Evolutionary conservation across 2,797 vertebrate genomes (phyloP).

Genomic region (Harpagifer antarcticus): DNA sequence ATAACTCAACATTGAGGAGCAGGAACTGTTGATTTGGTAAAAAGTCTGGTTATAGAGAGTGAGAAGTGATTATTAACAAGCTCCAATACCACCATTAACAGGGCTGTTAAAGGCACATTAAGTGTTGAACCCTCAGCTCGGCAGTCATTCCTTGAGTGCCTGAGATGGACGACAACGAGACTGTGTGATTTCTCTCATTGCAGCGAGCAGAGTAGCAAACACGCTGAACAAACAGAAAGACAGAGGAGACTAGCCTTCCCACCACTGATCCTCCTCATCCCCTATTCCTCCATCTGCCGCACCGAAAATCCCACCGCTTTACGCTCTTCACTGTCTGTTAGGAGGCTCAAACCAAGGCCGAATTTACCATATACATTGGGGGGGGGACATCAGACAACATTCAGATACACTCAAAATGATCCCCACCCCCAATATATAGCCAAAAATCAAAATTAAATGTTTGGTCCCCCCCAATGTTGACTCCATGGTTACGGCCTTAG

Average conservation of each 20-base stretch:
- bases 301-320: conserved; percentile 25
- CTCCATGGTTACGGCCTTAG: too few species aligned
- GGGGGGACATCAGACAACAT: too few species aligned
- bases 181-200: conserved; percentile 74
- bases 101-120: conserved; percentile 9
- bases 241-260: conserved; percentile 57
- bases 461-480: too few species aligned
- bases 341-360: not conserved
- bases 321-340: conserved; percentile 16
- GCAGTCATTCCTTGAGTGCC: conserved; percentile 11
- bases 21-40: not conserved
- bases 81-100: conserved; percentile 1
- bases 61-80: not conserved
- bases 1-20: not conserved
- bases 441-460: too few species aligned
- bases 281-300: conserved; percentile 55
- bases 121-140: conserved; percentile 12
- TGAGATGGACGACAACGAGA: conserved; percentile 48
- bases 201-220: conserved; percentile 77
- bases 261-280: conserved; percentile 59
- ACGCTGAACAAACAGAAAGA: conserved; percentile 84
- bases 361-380: too few species aligned
- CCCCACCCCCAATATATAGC: too few species aligned
- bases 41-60: not conserved
- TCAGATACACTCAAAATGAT: too few species aligned